These are phyloP conservation scores for Eustalomyia histrio DNA, from an alignment of 2,888 invertebrate species.

Conservation along the genomic window DNA sequence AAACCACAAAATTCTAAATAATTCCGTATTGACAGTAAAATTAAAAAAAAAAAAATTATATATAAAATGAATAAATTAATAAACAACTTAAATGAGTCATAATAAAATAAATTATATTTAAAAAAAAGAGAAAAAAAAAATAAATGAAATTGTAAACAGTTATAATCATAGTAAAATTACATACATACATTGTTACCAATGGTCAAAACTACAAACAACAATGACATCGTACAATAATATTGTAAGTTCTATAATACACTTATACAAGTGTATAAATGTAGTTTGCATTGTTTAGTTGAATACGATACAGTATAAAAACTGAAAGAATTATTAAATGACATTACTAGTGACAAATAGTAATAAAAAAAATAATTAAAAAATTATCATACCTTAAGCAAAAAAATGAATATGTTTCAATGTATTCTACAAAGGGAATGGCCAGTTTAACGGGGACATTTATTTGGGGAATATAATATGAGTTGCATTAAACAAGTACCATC, in stretches of 20 bases:
- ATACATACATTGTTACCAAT: constrained; percentile 18
- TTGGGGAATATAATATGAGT: neutral
- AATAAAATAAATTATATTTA: constrained; percentile 40
- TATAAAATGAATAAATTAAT: constrained; percentile 36
- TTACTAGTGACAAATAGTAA: constrained; percentile 61
- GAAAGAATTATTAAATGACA: constrained; percentile 45
- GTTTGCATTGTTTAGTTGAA: neutral
- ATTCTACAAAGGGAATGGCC: constrained; percentile 30
- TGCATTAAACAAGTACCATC: too few relatives aligned
- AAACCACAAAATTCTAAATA: constrained; percentile 57
- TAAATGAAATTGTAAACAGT: constrained; percentile 29
- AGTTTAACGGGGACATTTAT: neutral
- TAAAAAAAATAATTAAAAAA: constrained; percentile 64
- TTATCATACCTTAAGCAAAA: constrained; percentile 58
- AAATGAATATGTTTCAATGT: constrained; percentile 36
- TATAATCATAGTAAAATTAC: constrained; percentile 30
- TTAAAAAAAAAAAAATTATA: constrained; percentile 4
- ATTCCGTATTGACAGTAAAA: constrained; percentile 52
- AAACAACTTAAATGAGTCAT: constrained; percentile 40
- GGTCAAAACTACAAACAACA: constrained; percentile 6
- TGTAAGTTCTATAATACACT: neutral
- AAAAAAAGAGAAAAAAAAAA: neutral
- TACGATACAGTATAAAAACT: constrained; percentile 34
- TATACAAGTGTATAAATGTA: neutral
- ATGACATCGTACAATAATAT: constrained; percentile 2